Conservation (phyloP, 2,888 invertebrate genomes). For the Rhagophthalmus giganteus region DNA sequence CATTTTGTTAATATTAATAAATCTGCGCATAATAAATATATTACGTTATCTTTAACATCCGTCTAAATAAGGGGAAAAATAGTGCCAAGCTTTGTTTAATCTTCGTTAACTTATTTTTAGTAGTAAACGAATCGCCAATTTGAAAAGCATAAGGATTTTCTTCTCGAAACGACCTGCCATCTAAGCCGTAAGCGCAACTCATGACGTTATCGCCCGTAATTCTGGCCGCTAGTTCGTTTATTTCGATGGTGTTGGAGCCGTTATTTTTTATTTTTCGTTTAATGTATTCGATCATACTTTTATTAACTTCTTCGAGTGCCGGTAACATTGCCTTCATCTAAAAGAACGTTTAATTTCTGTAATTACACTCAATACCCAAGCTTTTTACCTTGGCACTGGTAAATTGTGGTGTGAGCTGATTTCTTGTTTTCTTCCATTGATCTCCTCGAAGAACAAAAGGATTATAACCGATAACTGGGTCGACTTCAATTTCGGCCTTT, state of each 20-base stretch:
- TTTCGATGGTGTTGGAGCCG: slow-evolving; percentile 50
- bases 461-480: slow-evolving; percentile 52
- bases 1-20: neutral
- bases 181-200: slow-evolving; percentile 54
- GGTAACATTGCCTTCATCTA: slow-evolving; percentile 57
- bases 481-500: slow-evolving; percentile 47
- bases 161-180: slow-evolving; percentile 48
- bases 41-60: slow-evolving; percentile 33
- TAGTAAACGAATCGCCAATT: slow-evolving; percentile 16
- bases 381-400: slow-evolving; percentile 50
- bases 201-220: slow-evolving; percentile 55
- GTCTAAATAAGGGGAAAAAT: slow-evolving; percentile 38
- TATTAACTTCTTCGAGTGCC: slow-evolving; percentile 54
- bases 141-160: slow-evolving; percentile 47
- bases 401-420: slow-evolving; percentile 55
- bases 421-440: slow-evolving; percentile 55
- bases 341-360: slow-evolving; percentile 29
- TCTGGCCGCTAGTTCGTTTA: slow-evolving; percentile 51
- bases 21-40: no score
- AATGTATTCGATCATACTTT: slow-evolving; percentile 53
- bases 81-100: slow-evolving; percentile 27
- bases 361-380: neutral
- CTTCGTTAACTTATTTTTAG: neutral
- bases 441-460: slow-evolving; percentile 53
- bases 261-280: slow-evolving; percentile 33